Conservation (phyloP, 2,888 invertebrate species). For the Hermodice carunculata region DNA sequence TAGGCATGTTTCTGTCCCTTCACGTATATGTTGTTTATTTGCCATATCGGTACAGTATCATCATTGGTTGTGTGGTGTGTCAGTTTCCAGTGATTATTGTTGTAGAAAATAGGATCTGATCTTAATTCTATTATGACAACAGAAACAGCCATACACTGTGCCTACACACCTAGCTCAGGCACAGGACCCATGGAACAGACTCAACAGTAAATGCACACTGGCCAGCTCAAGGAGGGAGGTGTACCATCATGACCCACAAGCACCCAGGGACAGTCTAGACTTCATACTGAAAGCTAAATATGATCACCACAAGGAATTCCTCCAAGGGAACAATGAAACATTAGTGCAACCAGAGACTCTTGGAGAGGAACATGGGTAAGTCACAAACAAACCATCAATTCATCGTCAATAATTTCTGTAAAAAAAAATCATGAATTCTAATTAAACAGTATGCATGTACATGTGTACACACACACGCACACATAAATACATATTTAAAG, state of each 20-base stretch:
- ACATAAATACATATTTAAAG: too few relatives aligned
- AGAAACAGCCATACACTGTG: conserved; percentile 55
- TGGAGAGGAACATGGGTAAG: conserved; percentile 61
- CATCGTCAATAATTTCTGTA: too few relatives aligned
- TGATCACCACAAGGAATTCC: conserved; percentile 65
- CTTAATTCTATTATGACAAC: conserved; percentile 24
- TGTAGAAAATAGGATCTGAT: background rate
- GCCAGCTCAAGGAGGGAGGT: conserved; percentile 59
- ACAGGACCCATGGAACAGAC: conserved; percentile 63
- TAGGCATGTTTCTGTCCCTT: too few relatives aligned
- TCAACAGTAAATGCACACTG: conserved; percentile 59
- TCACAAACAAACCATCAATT: too few relatives aligned
- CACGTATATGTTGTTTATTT: too few relatives aligned
- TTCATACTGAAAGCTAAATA: conserved; percentile 68
- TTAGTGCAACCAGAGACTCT: conserved; percentile 67
- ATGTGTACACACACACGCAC: too few relatives aligned
- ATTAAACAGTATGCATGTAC: too few relatives aligned
- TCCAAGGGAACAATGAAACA: conserved; percentile 61
- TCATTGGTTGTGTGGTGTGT: too few relatives aligned
- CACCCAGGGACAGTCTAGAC: conserved; percentile 68
- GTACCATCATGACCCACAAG: conserved; percentile 62
- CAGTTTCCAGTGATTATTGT: background rate
- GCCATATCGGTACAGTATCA: too few relatives aligned
- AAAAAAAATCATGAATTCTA: too few relatives aligned
- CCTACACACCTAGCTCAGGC: conserved; percentile 63